Evolutionary conservation across 1,140 invertebrate genomes (phyloP), one percentile per base, ranked within the genome.

Genomic region (Vollenhovia emeryi): DNA sequence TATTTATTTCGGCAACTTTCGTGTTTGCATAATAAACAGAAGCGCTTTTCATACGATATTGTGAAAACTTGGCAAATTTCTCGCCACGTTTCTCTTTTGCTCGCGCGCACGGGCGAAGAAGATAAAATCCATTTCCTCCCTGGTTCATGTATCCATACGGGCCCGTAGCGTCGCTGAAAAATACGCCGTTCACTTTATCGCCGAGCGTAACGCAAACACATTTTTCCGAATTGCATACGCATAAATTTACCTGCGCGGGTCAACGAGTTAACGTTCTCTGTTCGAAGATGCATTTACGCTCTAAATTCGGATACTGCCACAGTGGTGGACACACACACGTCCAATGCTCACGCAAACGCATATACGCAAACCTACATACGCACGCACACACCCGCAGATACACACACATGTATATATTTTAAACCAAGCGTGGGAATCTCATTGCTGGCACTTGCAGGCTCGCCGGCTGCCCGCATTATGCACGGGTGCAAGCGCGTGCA

Each of bases 391-490:
- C 13, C 1, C 11, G 30, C 8, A 3, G 6, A n/a, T 7, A 11
- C 5, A n/a, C 15, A 43, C 6, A n/a, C 13, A 8, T 21, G 24
- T 55, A 48, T 68, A 60, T 68, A 43, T 57, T 82, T 82, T 82
- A 57, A 68, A 80, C 78, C 64, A 80, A 59, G 50, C 78, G 78
- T 82, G 78, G 50, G 66, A 82, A 82, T 82, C 50, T 21, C 78
- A 71, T 80, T 50, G 64, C 48, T 82, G 66, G 78, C 78, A 80
- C 78, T 71, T 80, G 78, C 48, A 80, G 78, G 33, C 48, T 80
- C 64, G 43, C 13, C 59, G 75, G 30, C 21, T 40, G 78, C 78
- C 50, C 78, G 48, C 78, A 82, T 82, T 82, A 82, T 82, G 78
- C 78, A 59, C 50, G 48, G 78, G 15, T 80, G 66, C 50, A 45